phyloP scores from a whole-genome alignment of 1,140 invertebrate genomes.

The Caenorhabditis latens region DNA sequence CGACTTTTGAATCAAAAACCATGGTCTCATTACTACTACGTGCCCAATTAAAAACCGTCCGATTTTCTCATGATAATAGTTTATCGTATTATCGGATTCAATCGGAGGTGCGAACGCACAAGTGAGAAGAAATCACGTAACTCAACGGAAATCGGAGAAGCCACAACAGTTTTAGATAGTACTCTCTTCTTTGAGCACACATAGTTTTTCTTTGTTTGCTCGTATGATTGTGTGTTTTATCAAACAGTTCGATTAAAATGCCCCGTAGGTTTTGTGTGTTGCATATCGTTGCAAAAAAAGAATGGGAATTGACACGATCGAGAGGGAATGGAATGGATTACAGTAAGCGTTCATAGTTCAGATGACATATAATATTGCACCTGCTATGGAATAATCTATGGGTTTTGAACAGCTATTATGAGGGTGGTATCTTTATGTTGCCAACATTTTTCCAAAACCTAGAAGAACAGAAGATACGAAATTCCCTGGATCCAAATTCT shows the following conservation, averaged over 20 bases:
- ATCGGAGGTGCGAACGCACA: constrained; percentile 29
- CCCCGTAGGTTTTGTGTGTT: not conserved
- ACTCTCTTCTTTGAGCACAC: not conserved
- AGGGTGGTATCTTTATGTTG: not conserved
- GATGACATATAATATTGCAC: too few relatives aligned
- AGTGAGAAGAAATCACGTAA: not conserved
- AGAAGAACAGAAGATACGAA: too few relatives aligned
- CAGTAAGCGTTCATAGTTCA: not conserved
- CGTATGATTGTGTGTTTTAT: constrained; percentile 17
- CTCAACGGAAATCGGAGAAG: constrained; percentile 11
- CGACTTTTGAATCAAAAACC: not conserved
- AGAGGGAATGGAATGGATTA: not conserved
- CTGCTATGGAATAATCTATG: not conserved
- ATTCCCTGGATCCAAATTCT: too few relatives aligned
- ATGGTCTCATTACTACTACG: not conserved
- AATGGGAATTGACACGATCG: not conserved
- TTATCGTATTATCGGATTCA: constrained; percentile 18
- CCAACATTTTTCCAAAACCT: too few relatives aligned
- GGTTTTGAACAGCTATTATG: not conserved
- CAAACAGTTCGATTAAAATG: not conserved
- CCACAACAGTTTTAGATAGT: not conserved
- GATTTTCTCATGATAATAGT: not conserved
- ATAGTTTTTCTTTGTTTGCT: not conserved
- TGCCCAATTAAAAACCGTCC: constrained; percentile 20
- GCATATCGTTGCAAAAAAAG: not conserved